Base-by-base conservation (phyloP, 2,888 invertebrate genomes). In the Escarpia spicata region DNA sequence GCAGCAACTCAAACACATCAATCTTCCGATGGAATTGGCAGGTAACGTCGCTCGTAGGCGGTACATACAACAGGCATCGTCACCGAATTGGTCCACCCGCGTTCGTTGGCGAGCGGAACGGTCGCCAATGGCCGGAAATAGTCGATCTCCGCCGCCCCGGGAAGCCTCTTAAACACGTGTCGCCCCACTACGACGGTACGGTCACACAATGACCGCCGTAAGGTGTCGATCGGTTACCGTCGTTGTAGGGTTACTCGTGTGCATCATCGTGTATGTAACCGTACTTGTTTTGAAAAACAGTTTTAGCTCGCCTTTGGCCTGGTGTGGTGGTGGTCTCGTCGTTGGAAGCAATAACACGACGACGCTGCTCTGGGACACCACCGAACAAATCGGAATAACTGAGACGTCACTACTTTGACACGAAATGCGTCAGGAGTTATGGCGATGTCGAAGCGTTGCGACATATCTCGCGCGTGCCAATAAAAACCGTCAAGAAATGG, bases 401-500 rank as follows among this genome's bases (percentile, higher is more conserved):
- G 15, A 75, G 75, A 19, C 75, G 75, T 75, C 75, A 26, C 75
- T 75, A 75, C 26, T 6, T n/a, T 26, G 26, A 19, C n/a, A 26
- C 6, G 26, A n/a, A n/a, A 75, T 26, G 75, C 75, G 75, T 75
- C 19, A 0, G n/a, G 19, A 75, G 75, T 75, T 19, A 75, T 26
- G 75, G 1, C 75, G 26, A 26, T 75, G n/a, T 75, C 26, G 26
- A 0, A 75, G 75, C 75, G n/a, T 0, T 75, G 19, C 19, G 26
- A 75, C 75, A 26, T 26, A 26, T 26, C 19, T 26, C 75, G 26
- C 75, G 2, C 26, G 26, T 12, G 31, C 26, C 91, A 26, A 26
- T 26, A 58, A n/a, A 92, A 92, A 43, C 44, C 44, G 92, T 93
- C 43, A 60, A 93, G 90, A 60, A 90, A 19, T 93, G 94, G 94